Evolutionary conservation across 2,888 invertebrate genomes (phyloP), one percentile per base, ranked within the genome.

Genomic region (Parasteatoda lunata): DNA sequence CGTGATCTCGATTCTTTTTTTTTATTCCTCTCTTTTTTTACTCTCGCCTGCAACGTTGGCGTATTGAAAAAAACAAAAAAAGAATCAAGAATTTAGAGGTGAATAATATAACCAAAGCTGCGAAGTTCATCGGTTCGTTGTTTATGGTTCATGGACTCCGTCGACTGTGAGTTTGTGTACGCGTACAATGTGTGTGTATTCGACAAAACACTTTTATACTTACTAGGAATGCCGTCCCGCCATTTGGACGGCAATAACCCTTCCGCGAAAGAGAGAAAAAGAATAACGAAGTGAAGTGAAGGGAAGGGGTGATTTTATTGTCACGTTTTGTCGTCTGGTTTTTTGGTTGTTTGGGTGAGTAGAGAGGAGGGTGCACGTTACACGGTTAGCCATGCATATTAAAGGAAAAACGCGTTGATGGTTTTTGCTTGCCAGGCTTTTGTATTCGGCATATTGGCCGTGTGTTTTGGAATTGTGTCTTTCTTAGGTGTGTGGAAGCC

Each of bases 191-290:
- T 73, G 66, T 77, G 83, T 84, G 71, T 68, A 59, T 77, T 84
- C 77, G 77, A 59, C 73, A 59, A 77, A 71, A 77, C 65, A 84
- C 78, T 84, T 84, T 78, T 84, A 54, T 78, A 68, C 78, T 30
- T 78, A 78, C 84, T 84, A 69, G 78, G 84, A 84, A 84, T 84
- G 84, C 52, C 68, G 84, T 84, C 78, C 80, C 80, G 72, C 71
- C 9, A 65, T 72, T 72, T 80, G 77, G 78, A 52, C 78, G 84
- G 78, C 84, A 84, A 73, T 84, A 84, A 84, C 78, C 84, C 84
- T 78, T 78, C 73, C 68, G 45, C 68, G 78, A 66, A 72, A 73
- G 15, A 30, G 15, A 75, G 8, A 68, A 75, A 48, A 69, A 64
- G 47, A 68, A 68, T 30, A 70, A 66, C 30, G 30, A 30, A 30